Conservation (phyloP, 1,140 invertebrate species). For the Notospermus geniculatus region DNA sequence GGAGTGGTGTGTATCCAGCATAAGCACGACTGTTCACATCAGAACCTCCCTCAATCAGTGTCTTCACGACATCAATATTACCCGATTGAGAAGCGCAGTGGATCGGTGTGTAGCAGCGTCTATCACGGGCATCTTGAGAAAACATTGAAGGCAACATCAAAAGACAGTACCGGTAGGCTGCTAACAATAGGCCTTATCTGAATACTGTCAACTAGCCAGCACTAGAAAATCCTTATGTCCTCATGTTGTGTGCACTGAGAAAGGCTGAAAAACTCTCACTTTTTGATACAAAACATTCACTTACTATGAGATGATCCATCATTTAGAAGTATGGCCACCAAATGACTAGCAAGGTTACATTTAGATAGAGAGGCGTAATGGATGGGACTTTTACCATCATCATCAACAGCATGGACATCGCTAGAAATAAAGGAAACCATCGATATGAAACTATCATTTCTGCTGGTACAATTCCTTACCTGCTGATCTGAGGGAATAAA, state of each 20-base stretch:
- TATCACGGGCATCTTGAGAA: constrained; percentile 42
- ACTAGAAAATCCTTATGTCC: too few species aligned
- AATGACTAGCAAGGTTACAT: constrained; percentile 29
- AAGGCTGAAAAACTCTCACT: too few species aligned
- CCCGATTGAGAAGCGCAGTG: constrained; percentile 50
- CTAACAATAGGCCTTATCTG: too few species aligned
- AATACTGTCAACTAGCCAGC: too few species aligned
- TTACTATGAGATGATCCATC: constrained; percentile 39
- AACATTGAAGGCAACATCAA: constrained; percentile 1
- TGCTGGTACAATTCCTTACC: too few species aligned
- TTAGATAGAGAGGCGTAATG: constrained; percentile 45
- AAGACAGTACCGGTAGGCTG: too few species aligned
- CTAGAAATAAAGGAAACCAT: constrained; percentile 38
- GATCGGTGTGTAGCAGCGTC: constrained; percentile 44
- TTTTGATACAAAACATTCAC: too few species aligned
- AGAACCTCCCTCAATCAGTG: constrained; percentile 43
- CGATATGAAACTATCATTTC: too few species aligned
- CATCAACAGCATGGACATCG: constrained; percentile 41
- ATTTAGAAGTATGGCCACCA: constrained; percentile 34
- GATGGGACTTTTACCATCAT: constrained; percentile 45
- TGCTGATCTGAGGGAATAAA: too few species aligned
- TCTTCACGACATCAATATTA: constrained; percentile 36
- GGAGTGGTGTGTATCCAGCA: constrained; percentile 50
- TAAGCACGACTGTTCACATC: constrained; percentile 48
- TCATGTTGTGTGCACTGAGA: too few species aligned